Percentiles rank a stretch among this genome's conserved stretches.
Conservation (phyloP, 2,888 invertebrate species). For the Pogonocherus hispidulus region DNA sequence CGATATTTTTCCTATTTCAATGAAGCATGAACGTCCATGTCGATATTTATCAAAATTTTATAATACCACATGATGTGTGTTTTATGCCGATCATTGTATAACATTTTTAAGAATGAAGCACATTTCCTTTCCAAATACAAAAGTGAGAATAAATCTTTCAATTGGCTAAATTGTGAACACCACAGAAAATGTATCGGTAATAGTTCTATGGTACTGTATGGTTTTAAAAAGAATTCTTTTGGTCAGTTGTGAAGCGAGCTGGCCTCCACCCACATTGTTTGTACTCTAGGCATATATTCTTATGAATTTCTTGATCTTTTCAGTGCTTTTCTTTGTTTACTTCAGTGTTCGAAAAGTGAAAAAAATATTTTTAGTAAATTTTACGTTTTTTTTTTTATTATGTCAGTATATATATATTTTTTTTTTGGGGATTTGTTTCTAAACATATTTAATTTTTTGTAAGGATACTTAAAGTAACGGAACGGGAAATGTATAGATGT, state of each 20-base stretch:
- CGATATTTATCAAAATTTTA: too few species aligned
- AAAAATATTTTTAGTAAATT: not conserved
- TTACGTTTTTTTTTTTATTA: too few species aligned
- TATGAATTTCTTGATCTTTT: slow-evolving; percentile 35
- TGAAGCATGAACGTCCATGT: too few species aligned
- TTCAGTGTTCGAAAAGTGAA: not conserved
- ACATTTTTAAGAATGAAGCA: not conserved
- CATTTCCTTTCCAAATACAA: too few species aligned
- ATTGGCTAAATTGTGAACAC: slow-evolving; percentile 38
- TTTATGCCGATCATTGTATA: too few species aligned
- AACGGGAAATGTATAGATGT: not conserved
- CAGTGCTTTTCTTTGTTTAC: slow-evolving; percentile 32
- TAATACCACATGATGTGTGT: too few species aligned
- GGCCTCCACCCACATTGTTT: slow-evolving; percentile 92
- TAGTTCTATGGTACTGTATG: slow-evolving; percentile 58
- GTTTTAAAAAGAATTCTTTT: slow-evolving; percentile 46
- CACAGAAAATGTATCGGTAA: slow-evolving; percentile 34
- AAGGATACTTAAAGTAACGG: too few species aligned
- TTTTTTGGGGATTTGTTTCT: too few species aligned
- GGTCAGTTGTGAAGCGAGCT: slow-evolving; percentile 67
- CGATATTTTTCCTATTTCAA: too few species aligned
- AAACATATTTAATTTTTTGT: too few species aligned
- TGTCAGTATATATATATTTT: too few species aligned
- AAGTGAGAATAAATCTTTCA: too few species aligned
- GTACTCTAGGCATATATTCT: slow-evolving; percentile 74